Evolutionary conservation across 1,140 invertebrate genomes (phyloP).

Genomic region (Tetragnatha versicolor): DNA sequence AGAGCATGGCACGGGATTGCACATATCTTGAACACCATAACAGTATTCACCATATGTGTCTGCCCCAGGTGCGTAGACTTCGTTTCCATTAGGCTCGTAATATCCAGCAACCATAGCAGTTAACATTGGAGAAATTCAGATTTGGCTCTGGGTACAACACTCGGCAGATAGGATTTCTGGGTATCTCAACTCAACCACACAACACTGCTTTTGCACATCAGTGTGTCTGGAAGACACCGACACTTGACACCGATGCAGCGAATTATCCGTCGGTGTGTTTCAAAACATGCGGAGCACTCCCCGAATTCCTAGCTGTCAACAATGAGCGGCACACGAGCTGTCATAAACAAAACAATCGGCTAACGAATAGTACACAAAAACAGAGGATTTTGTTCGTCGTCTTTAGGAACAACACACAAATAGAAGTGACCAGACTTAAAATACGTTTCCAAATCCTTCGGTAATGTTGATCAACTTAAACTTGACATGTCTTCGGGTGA

Average conservation of each 20-base stretch:
- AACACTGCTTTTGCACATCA: conserved; percentile 12
- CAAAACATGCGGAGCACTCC: no score
- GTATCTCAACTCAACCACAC: conserved; percentile 23
- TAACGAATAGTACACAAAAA: not conserved
- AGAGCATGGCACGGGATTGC: conserved; percentile 47
- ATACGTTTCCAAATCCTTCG: conserved; percentile 4
- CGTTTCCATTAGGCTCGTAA: conserved; percentile 52
- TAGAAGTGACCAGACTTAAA: not conserved
- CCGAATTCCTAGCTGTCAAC: not conserved
- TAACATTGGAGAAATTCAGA: conserved; percentile 52
- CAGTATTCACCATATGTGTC: conserved; percentile 53
- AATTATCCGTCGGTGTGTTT: no score
- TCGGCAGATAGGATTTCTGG: not conserved
- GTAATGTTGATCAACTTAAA: conserved; percentile 45
- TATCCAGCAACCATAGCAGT: conserved; percentile 54
- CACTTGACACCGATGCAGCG: not conserved
- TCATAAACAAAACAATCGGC: not conserved
- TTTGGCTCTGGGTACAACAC: conserved; percentile 20
- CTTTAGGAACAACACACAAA: not conserved
- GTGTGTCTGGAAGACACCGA: not conserved
- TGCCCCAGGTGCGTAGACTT: conserved; percentile 42
- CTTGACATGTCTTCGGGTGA: conserved; percentile 35
- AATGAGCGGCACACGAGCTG: not conserved
- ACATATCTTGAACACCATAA: conserved; percentile 50
- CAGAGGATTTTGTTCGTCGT: not conserved